phyloP scores from a whole-genome alignment of 2,113 vertebrate genomes.

The Peromyscus maniculatus region DNA sequence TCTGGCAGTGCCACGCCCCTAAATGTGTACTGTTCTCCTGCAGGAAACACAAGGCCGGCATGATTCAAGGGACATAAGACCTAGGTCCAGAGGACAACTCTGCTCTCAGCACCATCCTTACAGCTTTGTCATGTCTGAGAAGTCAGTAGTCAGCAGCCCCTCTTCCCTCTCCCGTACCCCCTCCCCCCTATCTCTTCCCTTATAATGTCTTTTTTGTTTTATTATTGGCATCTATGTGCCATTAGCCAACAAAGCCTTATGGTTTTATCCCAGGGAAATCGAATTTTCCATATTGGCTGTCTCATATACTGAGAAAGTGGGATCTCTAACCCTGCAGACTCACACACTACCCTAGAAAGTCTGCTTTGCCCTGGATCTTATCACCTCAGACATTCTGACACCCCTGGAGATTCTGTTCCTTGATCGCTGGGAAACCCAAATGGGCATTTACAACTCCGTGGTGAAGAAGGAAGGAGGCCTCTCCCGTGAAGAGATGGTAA shows the following conservation, averaged over 20 bases:
- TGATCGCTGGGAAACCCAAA: background rate
- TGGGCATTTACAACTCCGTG: background rate
- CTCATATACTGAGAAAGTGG: background rate
- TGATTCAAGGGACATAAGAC: background rate
- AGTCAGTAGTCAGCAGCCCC: too few relatives aligned
- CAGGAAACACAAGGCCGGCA: accelerated
- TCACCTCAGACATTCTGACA: background rate
- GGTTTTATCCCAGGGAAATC: background rate
- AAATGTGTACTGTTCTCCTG: background rate
- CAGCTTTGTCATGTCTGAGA: background rate
- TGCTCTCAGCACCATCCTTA: background rate
- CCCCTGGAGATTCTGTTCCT: background rate
- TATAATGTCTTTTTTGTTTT: background rate
- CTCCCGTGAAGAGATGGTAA: background rate
- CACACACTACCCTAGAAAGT: background rate
- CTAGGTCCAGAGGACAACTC: background rate
- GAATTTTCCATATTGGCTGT: background rate
- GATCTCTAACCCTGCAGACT: background rate
- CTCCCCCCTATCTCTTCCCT: background rate
- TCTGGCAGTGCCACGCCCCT: background rate
- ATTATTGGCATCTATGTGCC: background rate
- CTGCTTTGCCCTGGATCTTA: background rate
- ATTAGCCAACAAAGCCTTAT: background rate
- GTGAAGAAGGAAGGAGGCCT: background rate
- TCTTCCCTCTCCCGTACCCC: background rate